Conservation (phyloP, 2,113 vertebrate species). For the Spea multiplicata region DNA sequence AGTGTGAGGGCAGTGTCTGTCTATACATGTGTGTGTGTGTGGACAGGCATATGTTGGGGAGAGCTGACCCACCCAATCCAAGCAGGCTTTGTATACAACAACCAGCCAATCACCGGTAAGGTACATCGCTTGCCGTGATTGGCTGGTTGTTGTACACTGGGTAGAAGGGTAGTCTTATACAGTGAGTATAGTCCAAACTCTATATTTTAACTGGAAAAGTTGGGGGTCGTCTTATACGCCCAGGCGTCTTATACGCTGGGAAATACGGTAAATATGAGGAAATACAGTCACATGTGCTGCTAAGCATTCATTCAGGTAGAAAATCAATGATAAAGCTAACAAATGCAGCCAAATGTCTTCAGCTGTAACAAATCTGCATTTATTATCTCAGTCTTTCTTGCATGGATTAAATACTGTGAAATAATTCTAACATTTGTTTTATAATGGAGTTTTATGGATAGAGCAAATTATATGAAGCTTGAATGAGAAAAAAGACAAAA, state of each 20-base stretch:
- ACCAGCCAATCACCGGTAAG: no score
- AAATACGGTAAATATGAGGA: slow-evolving; percentile 16
- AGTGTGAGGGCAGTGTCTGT: no score
- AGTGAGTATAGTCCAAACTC: no score
- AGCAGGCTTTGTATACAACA: no score
- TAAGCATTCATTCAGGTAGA: slow-evolving; percentile 27
- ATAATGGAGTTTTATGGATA: no score
- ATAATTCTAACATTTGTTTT: slow-evolving; percentile 2
- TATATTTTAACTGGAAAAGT: neutral
- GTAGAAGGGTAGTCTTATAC: no score
- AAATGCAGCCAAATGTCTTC: slow-evolving; percentile 26
- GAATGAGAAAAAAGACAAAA: neutral
- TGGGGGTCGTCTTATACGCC: neutral
- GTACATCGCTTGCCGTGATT: no score
- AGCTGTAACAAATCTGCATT: slow-evolving; percentile 35
- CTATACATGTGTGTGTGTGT: no score
- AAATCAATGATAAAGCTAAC: slow-evolving; percentile 37
- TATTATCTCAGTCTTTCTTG: slow-evolving; percentile 23
- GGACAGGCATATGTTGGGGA: no score
- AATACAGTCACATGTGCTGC: slow-evolving; percentile 27
- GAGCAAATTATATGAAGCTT: no score
- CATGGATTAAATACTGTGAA: slow-evolving; percentile 11
- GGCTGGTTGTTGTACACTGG: no score
- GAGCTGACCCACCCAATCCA: no score
- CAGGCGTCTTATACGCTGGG: neutral